Percentiles rank a stretch among this genome's conserved stretches.
phyloP scores from a whole-genome alignment of 2,888 invertebrate genomes.

The Tenthredo livida region DNA sequence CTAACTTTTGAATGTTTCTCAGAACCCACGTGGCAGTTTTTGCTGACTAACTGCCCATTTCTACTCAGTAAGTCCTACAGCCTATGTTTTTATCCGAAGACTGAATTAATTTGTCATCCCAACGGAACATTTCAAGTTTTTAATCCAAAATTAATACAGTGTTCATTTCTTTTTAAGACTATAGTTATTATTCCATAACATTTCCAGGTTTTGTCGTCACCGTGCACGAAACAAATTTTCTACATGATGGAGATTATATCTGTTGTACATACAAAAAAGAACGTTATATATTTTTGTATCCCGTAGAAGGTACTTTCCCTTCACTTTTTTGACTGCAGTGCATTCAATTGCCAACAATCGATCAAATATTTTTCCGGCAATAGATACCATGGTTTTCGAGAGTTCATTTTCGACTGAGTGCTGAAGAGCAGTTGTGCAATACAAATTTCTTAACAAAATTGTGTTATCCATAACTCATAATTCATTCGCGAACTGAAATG shows the following conservation, averaged over 20 bases:
- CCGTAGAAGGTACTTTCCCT: background rate
- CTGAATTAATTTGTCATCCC: background rate
- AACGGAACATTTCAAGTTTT: background rate
- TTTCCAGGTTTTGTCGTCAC: background rate
- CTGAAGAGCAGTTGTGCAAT: background rate
- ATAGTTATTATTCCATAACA: too few species aligned
- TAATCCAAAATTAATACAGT: background rate
- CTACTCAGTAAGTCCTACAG: too few species aligned
- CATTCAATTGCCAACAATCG: background rate
- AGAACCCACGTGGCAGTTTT: too few species aligned
- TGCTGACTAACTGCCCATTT: too few species aligned
- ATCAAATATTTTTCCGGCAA: background rate
- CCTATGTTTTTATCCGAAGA: background rate
- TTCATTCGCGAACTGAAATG: background rate
- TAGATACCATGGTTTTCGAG: background rate
- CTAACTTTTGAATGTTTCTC: too few species aligned
- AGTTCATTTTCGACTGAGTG: background rate
- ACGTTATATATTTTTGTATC: background rate
- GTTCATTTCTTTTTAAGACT: too few species aligned
- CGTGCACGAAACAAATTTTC: background rate
- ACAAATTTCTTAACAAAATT: too few species aligned
- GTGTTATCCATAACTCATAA: background rate
- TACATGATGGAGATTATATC: background rate
- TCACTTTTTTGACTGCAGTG: background rate
- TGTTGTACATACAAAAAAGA: constrained; percentile 5